Evolutionary conservation across 30 jellyfish, hydroid and myxozoan species (phyloP).

Genomic region (Hydra vulgaris): DNA sequence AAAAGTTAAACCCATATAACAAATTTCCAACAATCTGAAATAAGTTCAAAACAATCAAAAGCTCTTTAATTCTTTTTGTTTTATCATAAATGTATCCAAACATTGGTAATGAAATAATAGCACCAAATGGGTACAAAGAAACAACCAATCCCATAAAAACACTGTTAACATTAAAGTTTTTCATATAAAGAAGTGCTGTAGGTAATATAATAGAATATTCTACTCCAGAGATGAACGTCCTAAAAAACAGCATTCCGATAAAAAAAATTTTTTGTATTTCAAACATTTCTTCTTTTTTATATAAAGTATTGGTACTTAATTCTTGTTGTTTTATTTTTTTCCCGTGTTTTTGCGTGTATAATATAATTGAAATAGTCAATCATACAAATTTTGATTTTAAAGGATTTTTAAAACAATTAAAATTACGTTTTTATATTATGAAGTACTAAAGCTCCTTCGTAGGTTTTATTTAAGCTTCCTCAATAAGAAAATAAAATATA

Average conservation of each 20-base stretch:
- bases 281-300: background rate
- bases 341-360: no score
- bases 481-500: no score
- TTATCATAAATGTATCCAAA: constrained; percentile 22
- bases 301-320: no score
- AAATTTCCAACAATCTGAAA: constrained; percentile 27
- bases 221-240: constrained; percentile 22
- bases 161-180: constrained; percentile 10
- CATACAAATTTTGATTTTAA: no score
- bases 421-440: no score
- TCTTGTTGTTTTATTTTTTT: no score
- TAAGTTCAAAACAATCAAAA: constrained; percentile 21
- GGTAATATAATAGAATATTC: constrained; percentile 33
- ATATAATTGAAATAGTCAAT: no score
- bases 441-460: no score
- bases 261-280: background rate
- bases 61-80: constrained; percentile 18
- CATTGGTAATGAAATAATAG: constrained; percentile 20
- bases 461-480: no score
- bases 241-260: constrained; percentile 7
- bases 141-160: constrained; percentile 20
- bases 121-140: constrained; percentile 24
- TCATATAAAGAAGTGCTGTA: constrained; percentile 14
- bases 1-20: constrained; percentile 19
- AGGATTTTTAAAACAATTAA: no score